Evolutionary conservation across 2,797 vertebrate species (phyloP).

Genomic region (Acrocephalus scirpaceus): DNA sequence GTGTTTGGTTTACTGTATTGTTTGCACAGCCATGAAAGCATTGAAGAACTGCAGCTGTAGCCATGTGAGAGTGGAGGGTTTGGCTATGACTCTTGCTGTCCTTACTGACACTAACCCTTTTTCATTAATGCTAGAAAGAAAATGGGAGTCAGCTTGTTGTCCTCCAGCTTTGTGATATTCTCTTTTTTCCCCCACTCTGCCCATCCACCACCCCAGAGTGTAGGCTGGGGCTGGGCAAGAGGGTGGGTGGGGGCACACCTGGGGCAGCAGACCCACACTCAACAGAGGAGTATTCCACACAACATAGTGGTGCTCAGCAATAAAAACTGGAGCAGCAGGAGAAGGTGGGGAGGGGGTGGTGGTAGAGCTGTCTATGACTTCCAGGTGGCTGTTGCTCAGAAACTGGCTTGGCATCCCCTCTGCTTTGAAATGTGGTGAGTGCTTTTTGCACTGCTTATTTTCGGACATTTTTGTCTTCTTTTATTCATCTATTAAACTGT

Average conservation of each 20-base stretch:
- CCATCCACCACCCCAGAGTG: neutral
- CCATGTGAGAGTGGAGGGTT: neutral
- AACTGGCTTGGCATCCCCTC: neutral
- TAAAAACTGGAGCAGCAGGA: neutral
- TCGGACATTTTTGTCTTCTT: neutral
- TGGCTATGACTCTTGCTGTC: neutral
- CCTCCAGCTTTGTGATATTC: neutral
- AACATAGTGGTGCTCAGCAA: fast-evolving
- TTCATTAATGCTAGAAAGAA: neutral
- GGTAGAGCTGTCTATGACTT: neutral
- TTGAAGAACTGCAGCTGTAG: neutral
- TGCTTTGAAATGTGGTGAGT: neutral
- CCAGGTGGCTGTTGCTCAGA: neutral
- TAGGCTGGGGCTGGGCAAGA: neutral
- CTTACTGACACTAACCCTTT: neutral
- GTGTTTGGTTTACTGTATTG: neutral
- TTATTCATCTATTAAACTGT: neutral
- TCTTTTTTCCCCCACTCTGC: neutral
- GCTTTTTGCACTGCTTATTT: neutral
- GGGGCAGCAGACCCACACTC: neutral
- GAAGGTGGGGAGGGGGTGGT: neutral
- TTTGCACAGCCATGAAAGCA: fast-evolving
- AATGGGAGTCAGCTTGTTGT: neutral
- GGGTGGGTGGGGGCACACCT: neutral
- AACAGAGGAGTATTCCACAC: neutral